These are phyloP conservation scores for Drosophila sulfurigaster DNA, from an alignment of 1,140 invertebrate species.

Conservation along the genomic window DNA sequence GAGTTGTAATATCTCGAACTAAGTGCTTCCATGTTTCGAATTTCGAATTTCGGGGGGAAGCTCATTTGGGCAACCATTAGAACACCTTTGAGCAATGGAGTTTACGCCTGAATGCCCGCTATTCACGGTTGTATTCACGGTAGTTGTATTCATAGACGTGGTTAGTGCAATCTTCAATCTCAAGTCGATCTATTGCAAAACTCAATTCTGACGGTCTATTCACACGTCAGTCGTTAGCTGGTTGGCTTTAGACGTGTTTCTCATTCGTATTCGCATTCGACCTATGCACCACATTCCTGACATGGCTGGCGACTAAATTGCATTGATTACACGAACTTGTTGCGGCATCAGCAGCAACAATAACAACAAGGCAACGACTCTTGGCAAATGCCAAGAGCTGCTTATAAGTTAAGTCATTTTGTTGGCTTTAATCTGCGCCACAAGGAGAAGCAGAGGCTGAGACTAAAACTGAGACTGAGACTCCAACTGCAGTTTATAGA, in stretches of 20 bases:
- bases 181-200: conserved; percentile 47
- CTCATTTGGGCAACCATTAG: conserved; percentile 75
- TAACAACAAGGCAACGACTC: not conserved
- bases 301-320: conserved; percentile 69
- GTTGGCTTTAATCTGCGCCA: conserved; percentile 50
- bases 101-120: conserved; percentile 63
- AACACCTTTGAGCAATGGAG: conserved; percentile 73
- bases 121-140: not conserved
- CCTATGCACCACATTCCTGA: conserved; percentile 71
- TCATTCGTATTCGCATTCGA: conserved; percentile 59
- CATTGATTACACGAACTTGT: conserved; percentile 71
- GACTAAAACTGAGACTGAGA: conserved; percentile 10
- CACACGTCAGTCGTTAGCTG: conserved; percentile 42
- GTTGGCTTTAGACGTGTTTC: conserved; percentile 53
- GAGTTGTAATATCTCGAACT: conserved; percentile 31
- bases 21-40: conserved; percentile 21
- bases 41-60: conserved; percentile 5
- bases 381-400: conserved; percentile 64
- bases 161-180: conserved; percentile 54
- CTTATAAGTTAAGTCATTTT: conserved; percentile 80
- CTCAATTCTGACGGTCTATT: conserved; percentile 37
- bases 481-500: conserved; percentile 27
- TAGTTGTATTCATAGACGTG: conserved; percentile 5
- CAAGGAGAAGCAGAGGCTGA: conserved; percentile 33
- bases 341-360: conserved; percentile 39